Base-by-base conservation (phyloP, 1,140 invertebrate genomes). In the Polypedilum vanderplanki region DNA sequence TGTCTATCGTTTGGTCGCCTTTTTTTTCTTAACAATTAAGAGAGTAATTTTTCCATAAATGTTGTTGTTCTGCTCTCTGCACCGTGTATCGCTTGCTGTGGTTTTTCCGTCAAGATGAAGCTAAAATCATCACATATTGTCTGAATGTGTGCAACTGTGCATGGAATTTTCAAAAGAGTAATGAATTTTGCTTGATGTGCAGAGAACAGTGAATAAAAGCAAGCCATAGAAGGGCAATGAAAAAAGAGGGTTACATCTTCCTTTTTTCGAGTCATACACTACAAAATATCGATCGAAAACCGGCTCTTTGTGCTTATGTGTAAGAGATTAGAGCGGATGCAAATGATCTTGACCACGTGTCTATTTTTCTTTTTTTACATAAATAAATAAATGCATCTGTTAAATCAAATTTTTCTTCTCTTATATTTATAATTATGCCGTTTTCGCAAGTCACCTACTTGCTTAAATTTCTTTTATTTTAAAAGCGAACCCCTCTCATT, bases 331-430 rank as follows among this genome's bases (percentile, higher is more conserved):
- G 46, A 57, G n/a, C 46, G 46, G 46, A 57, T n/a, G 10, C 4
- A 70, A 22, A 70, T 18, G 18, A 7, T 20, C 65, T 70, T 70
- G 65, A 70, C 65, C 65, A 70, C 65, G 65, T 70, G 65, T 70
- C 65, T n/a, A 33, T 33, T 33, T 33, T 33, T 33, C 5, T 33
- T 33, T 33, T 33, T 33, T 33, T 33, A 5, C 24, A 33, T 33
- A 33, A 33, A 33, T 33, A 33, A 33, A 33, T 33, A 33, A 33
- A 33, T 33, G 24, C 24, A 33, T 33, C 24, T 33, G 24, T 33
- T 33, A 33, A 33, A 33, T 33, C 24, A 33, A 5, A 33, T 33
- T 33, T 33, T 33, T 5, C 5, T 33, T 33, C 5, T 33, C 24
- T 5, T 33, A 3, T 33, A 1, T 3, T 3, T 3, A 33, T 33